phyloP scores from a whole-genome alignment of 2,113 vertebrate species.

The Macquaria australasica region DNA sequence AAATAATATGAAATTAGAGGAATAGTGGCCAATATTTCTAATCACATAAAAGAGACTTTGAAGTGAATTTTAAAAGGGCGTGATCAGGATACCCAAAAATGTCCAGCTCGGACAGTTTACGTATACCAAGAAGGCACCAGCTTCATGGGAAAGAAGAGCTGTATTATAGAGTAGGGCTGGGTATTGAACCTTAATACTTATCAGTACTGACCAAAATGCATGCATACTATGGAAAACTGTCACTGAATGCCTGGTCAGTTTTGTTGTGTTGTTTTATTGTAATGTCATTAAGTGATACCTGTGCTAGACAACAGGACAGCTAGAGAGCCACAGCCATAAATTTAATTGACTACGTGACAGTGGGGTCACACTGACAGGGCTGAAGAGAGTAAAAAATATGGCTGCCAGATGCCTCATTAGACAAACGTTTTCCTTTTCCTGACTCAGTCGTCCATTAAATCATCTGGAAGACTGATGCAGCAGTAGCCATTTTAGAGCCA shows the following conservation, averaged over 20 bases:
- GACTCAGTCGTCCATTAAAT: conserved; percentile 47
- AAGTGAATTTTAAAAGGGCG: background rate
- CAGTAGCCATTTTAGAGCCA: background rate
- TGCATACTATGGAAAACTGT: no score
- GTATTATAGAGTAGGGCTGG: no score
- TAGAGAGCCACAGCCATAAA: conserved; percentile 11
- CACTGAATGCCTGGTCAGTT: no score
- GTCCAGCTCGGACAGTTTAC: no score
- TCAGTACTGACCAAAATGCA: no score
- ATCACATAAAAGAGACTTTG: background rate
- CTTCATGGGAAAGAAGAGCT: no score
- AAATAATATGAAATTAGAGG: no score
- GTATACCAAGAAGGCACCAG: no score
- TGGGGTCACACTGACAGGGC: conserved; percentile 25
- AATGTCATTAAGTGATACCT: conserved; percentile 1
- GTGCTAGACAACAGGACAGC: background rate
- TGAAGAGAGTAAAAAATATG: conserved; percentile 15
- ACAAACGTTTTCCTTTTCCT: conserved; percentile 32
- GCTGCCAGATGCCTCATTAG: conserved; percentile 47
- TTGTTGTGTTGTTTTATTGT: background rate
- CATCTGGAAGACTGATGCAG: conserved; percentile 16
- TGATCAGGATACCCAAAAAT: background rate
- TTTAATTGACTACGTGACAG: background rate
- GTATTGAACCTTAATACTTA: no score
- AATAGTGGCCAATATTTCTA: background rate